phyloP scores from a whole-genome alignment of 2,113 vertebrate species.

The Oplegnathus fasciatus region DNA sequence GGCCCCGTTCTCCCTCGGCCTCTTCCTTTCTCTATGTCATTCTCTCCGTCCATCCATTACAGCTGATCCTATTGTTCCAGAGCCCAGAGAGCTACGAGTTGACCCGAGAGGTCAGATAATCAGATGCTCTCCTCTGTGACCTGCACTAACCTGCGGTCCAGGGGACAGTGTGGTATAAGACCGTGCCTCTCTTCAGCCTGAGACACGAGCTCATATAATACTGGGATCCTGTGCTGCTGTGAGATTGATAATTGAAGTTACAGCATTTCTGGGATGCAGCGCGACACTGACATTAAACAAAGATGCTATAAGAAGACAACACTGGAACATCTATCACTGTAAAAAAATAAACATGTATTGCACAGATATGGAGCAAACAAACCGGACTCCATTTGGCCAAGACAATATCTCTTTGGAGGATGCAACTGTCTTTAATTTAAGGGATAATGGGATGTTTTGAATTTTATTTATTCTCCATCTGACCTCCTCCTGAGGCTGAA shows the following conservation, averaged over 20 bases:
- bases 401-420: constrained; percentile 19
- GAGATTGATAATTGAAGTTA: constrained; percentile 32
- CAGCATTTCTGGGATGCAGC: constrained; percentile 32
- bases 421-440: constrained; percentile 12
- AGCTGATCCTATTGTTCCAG: constrained; percentile 77
- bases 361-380: neutral
- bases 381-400: neutral
- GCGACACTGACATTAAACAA: constrained; percentile 20
- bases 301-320: neutral
- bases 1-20: constrained; percentile 31
- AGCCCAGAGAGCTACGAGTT: constrained; percentile 60
- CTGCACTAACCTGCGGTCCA: constrained; percentile 66
- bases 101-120: constrained; percentile 79
- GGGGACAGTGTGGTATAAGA: constrained; percentile 56
- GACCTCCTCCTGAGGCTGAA: neutral
- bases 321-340: neutral
- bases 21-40: constrained; percentile 49
- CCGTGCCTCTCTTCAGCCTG: constrained; percentile 24
- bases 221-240: constrained; percentile 14
- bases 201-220: constrained; percentile 36
- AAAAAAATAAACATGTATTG: neutral
- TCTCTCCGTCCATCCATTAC: constrained; percentile 71
- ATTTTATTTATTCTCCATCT: constrained; percentile 1
- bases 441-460: constrained; percentile 27
- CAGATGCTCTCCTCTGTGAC: constrained; percentile 76